These are phyloP conservation scores for Oscheius onirici DNA, from an alignment of 2,888 invertebrate species.

Conservation along the genomic window DNA sequence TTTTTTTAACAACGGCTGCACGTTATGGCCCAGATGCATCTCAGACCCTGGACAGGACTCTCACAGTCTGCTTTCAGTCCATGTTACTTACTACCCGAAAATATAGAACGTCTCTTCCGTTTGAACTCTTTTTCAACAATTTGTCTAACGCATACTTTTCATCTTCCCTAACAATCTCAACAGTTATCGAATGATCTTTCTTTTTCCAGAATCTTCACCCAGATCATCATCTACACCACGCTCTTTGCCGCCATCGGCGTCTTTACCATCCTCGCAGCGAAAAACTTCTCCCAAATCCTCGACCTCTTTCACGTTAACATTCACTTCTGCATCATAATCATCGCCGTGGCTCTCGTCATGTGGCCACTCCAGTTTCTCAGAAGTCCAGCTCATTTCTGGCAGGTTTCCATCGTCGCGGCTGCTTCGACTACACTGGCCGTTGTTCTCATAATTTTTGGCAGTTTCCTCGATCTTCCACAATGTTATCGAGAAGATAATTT, in stretches of 20 bases:
- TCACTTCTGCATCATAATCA: constrained; percentile 40
- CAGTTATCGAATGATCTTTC: neutral
- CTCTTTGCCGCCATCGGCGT: constrained; percentile 44
- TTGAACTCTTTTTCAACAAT: no score
- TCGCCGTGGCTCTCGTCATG: constrained; percentile 37
- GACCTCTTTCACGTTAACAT: constrained; percentile 27
- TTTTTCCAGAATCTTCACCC: constrained; percentile 36
- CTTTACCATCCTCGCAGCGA: constrained; percentile 42
- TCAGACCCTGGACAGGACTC: no score
- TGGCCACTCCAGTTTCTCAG: constrained; percentile 50
- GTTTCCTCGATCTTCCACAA: constrained; percentile 32
- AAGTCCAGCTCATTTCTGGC: constrained; percentile 53
- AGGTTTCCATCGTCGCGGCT: constrained; percentile 49
- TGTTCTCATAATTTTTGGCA: constrained; percentile 41
- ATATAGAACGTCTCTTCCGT: no score
- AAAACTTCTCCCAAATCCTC: constrained; percentile 43
- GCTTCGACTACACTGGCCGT: constrained; percentile 44
- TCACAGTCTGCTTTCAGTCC: no score
- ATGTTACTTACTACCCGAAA: no score
- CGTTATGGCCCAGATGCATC: no score
- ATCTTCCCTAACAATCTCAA: no score
- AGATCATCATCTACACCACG: constrained; percentile 36
- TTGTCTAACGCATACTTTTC: no score
- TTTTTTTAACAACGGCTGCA: no score
- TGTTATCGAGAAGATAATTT: constrained; percentile 27